Conservation (phyloP, 2,888 invertebrate species). For the Aelia acuminata region DNA sequence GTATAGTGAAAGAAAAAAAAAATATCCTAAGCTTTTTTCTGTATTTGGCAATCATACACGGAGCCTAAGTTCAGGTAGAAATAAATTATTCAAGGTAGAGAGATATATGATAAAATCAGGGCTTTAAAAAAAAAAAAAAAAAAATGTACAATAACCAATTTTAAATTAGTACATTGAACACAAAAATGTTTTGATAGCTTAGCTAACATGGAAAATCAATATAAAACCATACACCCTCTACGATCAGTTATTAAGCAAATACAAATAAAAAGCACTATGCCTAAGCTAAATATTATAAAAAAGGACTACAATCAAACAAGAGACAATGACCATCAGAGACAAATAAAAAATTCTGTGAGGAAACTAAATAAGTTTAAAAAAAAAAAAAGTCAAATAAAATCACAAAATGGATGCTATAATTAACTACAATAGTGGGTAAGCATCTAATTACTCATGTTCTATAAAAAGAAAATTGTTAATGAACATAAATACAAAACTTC, state of each 20-base stretch:
- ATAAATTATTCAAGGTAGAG: neutral
- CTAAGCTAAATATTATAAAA: neutral
- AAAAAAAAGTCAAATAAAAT: neutral
- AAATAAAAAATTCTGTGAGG: neutral
- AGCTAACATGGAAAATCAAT: neutral
- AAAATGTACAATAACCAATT: neutral
- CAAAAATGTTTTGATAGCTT: neutral
- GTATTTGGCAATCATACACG: neutral
- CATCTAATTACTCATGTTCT: neutral
- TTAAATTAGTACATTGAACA: neutral
- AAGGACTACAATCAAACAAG: neutral
- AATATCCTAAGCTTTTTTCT: neutral
- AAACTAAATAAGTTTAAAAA: neutral
- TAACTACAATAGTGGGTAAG: constrained; percentile 9
- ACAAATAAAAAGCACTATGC: neutral
- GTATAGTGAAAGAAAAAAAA: neutral
- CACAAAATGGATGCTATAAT: neutral
- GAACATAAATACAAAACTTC: neutral
- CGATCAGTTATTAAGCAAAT: neutral
- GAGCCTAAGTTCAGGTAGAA: constrained; percentile 18
- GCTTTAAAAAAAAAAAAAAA: neutral
- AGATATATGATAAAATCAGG: neutral
- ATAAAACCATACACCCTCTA: neutral
- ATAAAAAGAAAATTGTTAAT: constrained; percentile 20
- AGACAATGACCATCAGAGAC: neutral